Conservation (phyloP, 2,797 vertebrate genomes). For the Pseudochirops cupreus region DNA sequence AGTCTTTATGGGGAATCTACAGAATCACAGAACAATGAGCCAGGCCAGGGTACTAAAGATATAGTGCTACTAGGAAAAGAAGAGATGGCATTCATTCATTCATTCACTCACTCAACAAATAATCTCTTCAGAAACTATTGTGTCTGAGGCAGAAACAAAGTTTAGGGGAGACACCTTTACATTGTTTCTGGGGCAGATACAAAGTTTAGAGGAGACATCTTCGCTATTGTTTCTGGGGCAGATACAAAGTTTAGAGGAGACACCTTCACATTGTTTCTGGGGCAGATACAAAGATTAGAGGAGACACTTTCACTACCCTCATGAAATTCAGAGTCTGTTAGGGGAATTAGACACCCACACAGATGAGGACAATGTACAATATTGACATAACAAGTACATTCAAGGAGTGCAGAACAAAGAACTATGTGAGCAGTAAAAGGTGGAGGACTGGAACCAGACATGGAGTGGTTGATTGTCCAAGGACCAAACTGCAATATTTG, state of each 20-base stretch:
- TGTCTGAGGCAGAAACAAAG: background rate
- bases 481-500: background rate
- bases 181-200: no score
- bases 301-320: background rate
- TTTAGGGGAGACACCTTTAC: background rate
- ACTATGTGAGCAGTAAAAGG: background rate
- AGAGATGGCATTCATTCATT: background rate
- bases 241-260: no score
- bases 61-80: background rate
- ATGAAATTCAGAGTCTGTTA: background rate
- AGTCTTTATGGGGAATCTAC: background rate
- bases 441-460: background rate
- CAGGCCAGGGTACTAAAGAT: background rate
- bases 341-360: background rate
- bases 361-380: background rate
- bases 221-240: no score
- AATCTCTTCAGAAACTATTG: background rate
- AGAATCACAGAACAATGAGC: background rate
- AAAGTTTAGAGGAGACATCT: no score
- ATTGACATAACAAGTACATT: background rate
- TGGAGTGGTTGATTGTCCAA: background rate
- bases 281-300: background rate
- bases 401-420: background rate
- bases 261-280: background rate
- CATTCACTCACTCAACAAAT: background rate